phyloP scores from a whole-genome alignment of 2,888 invertebrate species.

The Melinopterus prodromus region DNA sequence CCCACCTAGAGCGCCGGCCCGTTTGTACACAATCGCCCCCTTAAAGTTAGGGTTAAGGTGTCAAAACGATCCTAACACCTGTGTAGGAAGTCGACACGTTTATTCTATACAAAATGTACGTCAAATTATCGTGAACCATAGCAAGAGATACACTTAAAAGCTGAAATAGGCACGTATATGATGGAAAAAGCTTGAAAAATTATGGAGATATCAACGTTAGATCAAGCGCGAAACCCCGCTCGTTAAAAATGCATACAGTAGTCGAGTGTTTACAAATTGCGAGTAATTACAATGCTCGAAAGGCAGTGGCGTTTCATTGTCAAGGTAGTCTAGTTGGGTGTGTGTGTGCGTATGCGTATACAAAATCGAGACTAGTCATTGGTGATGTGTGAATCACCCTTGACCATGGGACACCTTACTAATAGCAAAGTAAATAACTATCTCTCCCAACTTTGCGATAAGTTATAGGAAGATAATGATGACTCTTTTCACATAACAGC shows the following conservation, averaged over 20 bases:
- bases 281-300: too few relatives aligned
- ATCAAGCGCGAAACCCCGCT: too few relatives aligned
- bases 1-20: neutral
- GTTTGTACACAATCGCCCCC: neutral
- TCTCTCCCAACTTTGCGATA: too few relatives aligned
- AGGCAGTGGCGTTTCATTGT: neutral
- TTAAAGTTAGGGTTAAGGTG: neutral
- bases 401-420: neutral
- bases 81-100: neutral
- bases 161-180: neutral
- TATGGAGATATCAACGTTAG: too few relatives aligned
- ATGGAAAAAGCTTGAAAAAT: too few relatives aligned
- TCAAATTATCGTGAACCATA: neutral
- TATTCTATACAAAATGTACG: neutral
- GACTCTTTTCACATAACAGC: too few relatives aligned
- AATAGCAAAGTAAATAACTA: neutral
- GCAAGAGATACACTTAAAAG: neutral
- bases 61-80: neutral
- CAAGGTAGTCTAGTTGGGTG: neutral
- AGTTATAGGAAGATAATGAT: too few relatives aligned
- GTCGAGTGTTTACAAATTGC: too few relatives aligned
- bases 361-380: too few relatives aligned
- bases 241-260: too few relatives aligned
- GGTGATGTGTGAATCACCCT: neutral
- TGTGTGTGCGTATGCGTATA: neutral